A percentile compares a stretch with the other conserved stretches of the same genome.
These are phyloP conservation scores for Vannuccia rotundouncinata DNA, from an alignment of 2,888 invertebrate genomes.

Conservation along the genomic window DNA sequence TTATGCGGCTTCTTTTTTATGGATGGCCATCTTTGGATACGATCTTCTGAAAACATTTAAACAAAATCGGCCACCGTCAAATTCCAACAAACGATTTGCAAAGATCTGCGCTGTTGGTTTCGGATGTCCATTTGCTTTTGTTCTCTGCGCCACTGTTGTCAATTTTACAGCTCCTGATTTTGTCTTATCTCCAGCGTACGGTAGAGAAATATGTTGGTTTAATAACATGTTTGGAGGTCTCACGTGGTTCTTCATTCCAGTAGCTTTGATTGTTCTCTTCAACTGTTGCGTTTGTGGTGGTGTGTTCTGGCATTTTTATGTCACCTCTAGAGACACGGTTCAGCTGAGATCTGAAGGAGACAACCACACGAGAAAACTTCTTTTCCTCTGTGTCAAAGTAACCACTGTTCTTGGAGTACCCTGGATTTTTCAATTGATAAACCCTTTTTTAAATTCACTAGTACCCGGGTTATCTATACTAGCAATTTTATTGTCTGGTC, in stretches of 20 bases:
- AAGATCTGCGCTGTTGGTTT: background rate
- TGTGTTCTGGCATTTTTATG: background rate
- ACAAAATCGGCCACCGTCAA: background rate
- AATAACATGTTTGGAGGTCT: background rate
- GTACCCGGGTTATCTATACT: background rate
- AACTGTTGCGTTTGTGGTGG: background rate
- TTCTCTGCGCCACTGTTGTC: background rate
- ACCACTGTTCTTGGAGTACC: background rate
- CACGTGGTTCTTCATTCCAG: background rate
- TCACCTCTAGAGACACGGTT: background rate
- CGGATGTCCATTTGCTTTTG: background rate
- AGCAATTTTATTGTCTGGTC: background rate
- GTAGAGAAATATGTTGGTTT: background rate
- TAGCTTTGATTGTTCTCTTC: background rate
- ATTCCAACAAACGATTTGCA: background rate
- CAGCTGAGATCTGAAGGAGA: background rate
- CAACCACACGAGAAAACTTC: background rate
- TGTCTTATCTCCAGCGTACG: background rate
- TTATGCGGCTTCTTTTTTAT: background rate
- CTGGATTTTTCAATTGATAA: background rate
- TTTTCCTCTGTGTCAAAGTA: background rate
- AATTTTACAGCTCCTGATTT: background rate
- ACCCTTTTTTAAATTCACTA: background rate
- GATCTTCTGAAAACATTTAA: background rate
- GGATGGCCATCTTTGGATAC: background rate